phyloP scores from a whole-genome alignment of 1,140 invertebrate species.

The Heliconius hewitsoni region DNA sequence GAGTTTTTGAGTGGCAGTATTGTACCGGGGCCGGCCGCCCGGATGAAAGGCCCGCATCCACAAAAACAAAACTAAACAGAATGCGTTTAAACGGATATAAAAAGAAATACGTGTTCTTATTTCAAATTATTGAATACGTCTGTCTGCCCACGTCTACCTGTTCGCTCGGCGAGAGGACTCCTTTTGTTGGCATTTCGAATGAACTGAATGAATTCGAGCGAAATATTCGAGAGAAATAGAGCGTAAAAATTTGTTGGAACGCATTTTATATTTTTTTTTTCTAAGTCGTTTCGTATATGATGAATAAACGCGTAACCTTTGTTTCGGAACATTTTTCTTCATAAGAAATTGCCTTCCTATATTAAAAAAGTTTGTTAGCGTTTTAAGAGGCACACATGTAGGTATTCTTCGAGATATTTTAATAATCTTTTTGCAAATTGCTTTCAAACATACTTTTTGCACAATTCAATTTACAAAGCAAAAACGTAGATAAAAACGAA shows the following conservation, averaged over 20 bases:
- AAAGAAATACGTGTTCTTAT: slow-evolving; percentile 80
- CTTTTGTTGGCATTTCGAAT: slow-evolving; percentile 72
- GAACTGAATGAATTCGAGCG: slow-evolving; percentile 62
- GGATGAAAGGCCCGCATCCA: slow-evolving; percentile 79
- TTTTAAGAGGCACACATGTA: background rate
- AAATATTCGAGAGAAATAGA: too few species aligned
- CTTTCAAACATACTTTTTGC: slow-evolving; percentile 16
- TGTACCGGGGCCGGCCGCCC: slow-evolving; percentile 62
- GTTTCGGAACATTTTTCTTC: slow-evolving; percentile 14
- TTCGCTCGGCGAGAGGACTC: slow-evolving; percentile 50
- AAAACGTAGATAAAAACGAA: slow-evolving; percentile 19
- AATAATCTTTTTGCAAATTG: slow-evolving; percentile 12
- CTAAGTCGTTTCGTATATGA: slow-evolving; percentile 22
- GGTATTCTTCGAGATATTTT: background rate
- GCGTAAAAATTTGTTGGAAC: slow-evolving; percentile 50
- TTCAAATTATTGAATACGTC: slow-evolving; percentile 81
- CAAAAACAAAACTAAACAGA: slow-evolving; percentile 81
- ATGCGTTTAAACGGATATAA: slow-evolving; percentile 80
- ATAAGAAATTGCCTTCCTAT: background rate
- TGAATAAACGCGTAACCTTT: slow-evolving; percentile 17
- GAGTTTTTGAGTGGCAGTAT: slow-evolving; percentile 81
- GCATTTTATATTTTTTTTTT: slow-evolving; percentile 34
- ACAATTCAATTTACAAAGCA: slow-evolving; percentile 10
- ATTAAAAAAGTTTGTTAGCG: slow-evolving; percentile 1
- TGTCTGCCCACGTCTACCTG: slow-evolving; percentile 78